phyloP scores from a whole-genome alignment of 2,797 vertebrate genomes.

The Sternotherus odoratus region DNA sequence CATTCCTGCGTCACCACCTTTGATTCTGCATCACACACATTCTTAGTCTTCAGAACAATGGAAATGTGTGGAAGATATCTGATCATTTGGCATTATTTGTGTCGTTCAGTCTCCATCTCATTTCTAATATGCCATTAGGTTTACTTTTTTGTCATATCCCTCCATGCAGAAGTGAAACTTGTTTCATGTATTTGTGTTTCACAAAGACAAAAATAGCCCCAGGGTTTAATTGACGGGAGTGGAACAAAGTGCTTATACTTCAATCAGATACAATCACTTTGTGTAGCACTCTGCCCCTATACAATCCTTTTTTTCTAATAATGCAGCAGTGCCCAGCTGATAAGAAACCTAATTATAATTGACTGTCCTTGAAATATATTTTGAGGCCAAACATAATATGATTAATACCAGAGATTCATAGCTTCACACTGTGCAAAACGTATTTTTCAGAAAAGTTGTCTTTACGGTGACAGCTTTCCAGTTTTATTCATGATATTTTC shows the following conservation, averaged over 20 bases:
- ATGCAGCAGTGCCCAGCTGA: background rate
- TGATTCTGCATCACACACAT: background rate
- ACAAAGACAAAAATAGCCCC: background rate
- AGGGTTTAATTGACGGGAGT: background rate
- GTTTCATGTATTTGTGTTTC: background rate
- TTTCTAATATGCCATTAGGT: background rate
- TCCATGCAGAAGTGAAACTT: background rate
- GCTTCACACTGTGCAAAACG: background rate
- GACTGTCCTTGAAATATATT: conserved; percentile 15
- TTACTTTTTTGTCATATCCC: background rate
- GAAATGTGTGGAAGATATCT: accelerated
- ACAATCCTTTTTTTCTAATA: background rate
- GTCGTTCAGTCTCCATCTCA: background rate
- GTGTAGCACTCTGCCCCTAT: background rate
- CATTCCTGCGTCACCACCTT: background rate
- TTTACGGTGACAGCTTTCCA: conserved; percentile 2
- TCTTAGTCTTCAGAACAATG: background rate
- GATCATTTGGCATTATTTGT: background rate
- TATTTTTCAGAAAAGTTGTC: background rate
- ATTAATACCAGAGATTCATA: background rate
- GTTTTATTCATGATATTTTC: background rate
- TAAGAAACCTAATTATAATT: background rate
- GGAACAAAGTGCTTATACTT: background rate
- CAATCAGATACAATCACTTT: conserved; percentile 22
- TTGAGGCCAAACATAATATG: background rate